Conservation (phyloP, 1,140 invertebrate species). For the Pinna nobilis region DNA sequence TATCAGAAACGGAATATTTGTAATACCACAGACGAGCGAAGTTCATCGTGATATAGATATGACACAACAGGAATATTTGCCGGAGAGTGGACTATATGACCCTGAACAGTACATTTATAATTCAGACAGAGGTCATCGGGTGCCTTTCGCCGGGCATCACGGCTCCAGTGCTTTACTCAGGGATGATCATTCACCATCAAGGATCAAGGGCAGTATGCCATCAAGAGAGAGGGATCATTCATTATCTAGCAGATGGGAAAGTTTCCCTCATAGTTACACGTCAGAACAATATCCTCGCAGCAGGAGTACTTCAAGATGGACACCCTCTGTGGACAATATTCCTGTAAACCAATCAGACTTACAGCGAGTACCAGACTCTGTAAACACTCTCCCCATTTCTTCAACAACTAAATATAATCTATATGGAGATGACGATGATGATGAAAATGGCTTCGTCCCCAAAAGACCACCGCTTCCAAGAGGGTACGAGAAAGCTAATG, state of each 20-base stretch:
- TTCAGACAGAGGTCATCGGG: constrained; percentile 18
- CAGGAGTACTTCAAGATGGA: not conserved
- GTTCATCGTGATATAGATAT: constrained; percentile 30
- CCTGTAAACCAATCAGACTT: not conserved
- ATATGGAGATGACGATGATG: constrained; percentile 23
- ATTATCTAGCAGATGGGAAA: not conserved
- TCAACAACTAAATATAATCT: constrained; percentile 6
- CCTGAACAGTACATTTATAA: constrained; percentile 30
- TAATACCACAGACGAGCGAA: constrained; percentile 54
- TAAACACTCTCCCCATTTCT: constrained; percentile 9
- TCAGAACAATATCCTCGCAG: too few species aligned
- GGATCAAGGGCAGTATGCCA: not conserved
- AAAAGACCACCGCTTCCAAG: constrained; percentile 39
- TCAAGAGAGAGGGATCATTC: not conserved
- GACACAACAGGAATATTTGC: constrained; percentile 23
- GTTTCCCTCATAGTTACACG: not conserved
- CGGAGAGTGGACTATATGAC: constrained; percentile 18
- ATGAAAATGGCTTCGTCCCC: constrained; percentile 46
- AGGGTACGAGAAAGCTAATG: constrained; percentile 23
- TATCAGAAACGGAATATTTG: constrained; percentile 51
- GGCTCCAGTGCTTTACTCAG: not conserved
- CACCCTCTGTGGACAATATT: not conserved
- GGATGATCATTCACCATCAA: not conserved
- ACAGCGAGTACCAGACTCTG: constrained; percentile 12
- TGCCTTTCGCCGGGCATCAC: not conserved